A percentile compares a stretch with the other conserved stretches of the same genome.
Evolutionary conservation across 2,888 invertebrate genomes (phyloP).

Genomic region (Parnassius orleans): DNA sequence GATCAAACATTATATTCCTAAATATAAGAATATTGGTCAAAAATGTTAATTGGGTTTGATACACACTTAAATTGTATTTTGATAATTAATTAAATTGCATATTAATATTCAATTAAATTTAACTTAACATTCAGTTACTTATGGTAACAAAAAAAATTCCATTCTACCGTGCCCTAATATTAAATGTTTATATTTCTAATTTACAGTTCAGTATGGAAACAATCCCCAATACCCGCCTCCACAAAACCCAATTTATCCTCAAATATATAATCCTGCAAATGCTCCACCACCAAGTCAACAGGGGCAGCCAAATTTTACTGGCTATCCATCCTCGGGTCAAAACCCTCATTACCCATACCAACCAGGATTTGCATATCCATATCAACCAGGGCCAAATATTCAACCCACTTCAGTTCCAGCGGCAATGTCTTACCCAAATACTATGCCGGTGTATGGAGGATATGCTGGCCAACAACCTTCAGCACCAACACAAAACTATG

Average conservation of each 20-base stretch:
- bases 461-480: conserved; percentile 35
- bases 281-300: conserved; percentile 46
- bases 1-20: no score
- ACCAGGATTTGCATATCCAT: conserved; percentile 43
- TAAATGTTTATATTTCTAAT: conserved; percentile 34
- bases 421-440: conserved; percentile 54
- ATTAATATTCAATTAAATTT: no score
- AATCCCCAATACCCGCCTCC: conserved; percentile 58
- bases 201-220: conserved; percentile 56
- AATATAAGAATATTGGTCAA: no score
- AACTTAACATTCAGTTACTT: no score
- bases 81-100: no score
- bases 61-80: no score
- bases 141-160: no score
- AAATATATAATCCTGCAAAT: conserved; percentile 54
- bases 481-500: conserved; percentile 33
- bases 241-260: conserved; percentile 60
- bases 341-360: conserved; percentile 39
- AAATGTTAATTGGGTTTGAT: no score
- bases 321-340: conserved; percentile 33
- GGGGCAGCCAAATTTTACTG: conserved; percentile 40
- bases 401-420: conserved; percentile 39
- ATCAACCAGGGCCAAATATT: conserved; percentile 34
- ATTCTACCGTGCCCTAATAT: no score
- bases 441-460: conserved; percentile 35